Evolutionary conservation across 2,797 vertebrate species (phyloP).

Genomic region (Urophycis tenuis): DNA sequence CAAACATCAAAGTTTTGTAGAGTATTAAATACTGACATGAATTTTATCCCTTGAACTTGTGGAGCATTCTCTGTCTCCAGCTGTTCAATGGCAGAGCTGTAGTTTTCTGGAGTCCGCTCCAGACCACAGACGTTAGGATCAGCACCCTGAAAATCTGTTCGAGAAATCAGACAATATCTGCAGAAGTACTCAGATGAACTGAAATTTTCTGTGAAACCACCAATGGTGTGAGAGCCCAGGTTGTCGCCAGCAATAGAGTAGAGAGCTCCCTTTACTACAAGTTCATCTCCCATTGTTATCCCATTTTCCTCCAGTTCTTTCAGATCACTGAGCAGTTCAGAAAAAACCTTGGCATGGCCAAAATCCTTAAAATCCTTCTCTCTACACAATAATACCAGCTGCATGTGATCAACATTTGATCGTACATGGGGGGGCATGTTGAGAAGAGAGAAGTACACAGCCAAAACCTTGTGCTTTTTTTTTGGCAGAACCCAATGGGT

Average conservation of each 20-base stretch:
- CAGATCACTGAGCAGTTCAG: conserved; percentile 25
- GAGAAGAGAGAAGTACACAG: not conserved
- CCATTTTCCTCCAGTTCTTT: conserved; percentile 30
- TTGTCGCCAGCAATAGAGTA: conserved; percentile 27
- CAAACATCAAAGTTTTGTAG: conserved; percentile 25
- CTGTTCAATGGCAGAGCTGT: conserved; percentile 8
- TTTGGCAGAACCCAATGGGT: not conserved
- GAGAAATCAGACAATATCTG: conserved; percentile 11
- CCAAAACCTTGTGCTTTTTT: conserved; percentile 1
- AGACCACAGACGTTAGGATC: conserved; percentile 14
- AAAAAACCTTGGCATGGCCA: conserved; percentile 30
- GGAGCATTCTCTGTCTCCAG: conserved; percentile 7
- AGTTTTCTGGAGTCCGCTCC: conserved; percentile 3
- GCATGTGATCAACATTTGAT: conserved; percentile 34
- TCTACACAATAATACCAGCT: conserved; percentile 25
- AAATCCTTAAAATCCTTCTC: conserved; percentile 32
- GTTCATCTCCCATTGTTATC: conserved; percentile 9
- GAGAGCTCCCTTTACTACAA: conserved; percentile 22
- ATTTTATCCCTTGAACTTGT: conserved; percentile 12
- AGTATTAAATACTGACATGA: conserved; percentile 18
- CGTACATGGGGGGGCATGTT: conserved; percentile 11
- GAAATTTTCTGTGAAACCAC: conserved; percentile 23
- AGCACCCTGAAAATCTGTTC: not conserved
- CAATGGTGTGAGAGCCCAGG: conserved; percentile 21
- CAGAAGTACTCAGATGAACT: conserved; percentile 11